Percentiles rank a stretch among this genome's conserved stretches.
Evolutionary conservation across 2,113 vertebrate species (phyloP).

Genomic region (Onychostoma macrolepis): DNA sequence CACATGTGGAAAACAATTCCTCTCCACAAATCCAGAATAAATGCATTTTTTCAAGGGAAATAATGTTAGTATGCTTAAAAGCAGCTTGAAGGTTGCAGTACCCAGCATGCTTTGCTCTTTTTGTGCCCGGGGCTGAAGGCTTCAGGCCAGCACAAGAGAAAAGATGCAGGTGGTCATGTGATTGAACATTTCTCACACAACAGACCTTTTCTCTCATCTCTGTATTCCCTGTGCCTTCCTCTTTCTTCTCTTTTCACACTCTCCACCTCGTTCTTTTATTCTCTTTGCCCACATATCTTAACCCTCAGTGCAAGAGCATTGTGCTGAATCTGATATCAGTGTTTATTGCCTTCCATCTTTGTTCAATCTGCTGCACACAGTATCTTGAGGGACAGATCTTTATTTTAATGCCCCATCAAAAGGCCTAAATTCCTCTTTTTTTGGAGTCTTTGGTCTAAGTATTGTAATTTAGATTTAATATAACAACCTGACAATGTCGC

Average conservation of each 20-base stretch:
- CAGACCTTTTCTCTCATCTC: background rate
- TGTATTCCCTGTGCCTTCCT: background rate
- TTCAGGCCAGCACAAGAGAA: constrained; percentile 5
- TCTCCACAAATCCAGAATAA: background rate
- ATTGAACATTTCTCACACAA: background rate
- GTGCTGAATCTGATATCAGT: constrained; percentile 1
- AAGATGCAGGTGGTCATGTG: constrained; percentile 20
- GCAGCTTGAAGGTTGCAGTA: background rate
- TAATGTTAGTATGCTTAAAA: constrained; percentile 1
- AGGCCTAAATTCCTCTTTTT: background rate
- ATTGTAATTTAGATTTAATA: background rate
- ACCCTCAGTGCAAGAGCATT: background rate
- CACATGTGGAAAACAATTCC: constrained; percentile 7
- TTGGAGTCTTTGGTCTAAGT: background rate
- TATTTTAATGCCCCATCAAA: background rate
- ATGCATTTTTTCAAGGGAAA: background rate
- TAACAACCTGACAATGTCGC: background rate
- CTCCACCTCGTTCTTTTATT: background rate
- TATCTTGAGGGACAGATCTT: background rate
- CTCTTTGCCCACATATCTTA: background rate
- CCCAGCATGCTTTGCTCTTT: constrained; percentile 25
- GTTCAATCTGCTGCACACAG: background rate
- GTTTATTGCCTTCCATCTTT: background rate
- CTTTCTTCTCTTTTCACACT: background rate
- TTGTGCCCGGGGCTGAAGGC: background rate